Evolutionary conservation across 2,888 invertebrate species (phyloP), one percentile per base, ranked within the genome.

Genomic region (Lasioglossum calceatum): DNA sequence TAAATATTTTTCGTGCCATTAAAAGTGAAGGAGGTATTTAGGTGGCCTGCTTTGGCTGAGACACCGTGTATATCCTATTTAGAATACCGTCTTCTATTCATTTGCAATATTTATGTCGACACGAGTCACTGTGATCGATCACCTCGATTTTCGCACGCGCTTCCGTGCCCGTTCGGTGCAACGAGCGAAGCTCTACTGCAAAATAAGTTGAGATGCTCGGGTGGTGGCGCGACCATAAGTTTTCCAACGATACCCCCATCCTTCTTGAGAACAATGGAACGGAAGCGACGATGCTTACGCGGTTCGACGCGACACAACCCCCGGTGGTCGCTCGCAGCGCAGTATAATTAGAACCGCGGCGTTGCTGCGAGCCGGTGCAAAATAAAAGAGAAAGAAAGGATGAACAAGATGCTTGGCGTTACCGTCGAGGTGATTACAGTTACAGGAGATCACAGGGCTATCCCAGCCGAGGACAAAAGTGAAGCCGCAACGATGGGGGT

Each of bases 401-500:
- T 27, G 27, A 54, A 54, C 4, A 32, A 36, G 36, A 47, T 36
- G n/a, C 50, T 58, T n/a, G 36, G 42, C 70, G 70, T 70, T 39
- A 70, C 70, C 39, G 70, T 44, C n/a, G 67, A 36, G 47, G 81
- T 79, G 42, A 76, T 86, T 87, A 70, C 39, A 78, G 77, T 88
- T 85, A 50, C 84, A 90, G 90, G 88, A 82, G 78, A 73, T 80
- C 80, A 14, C 79, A 39, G 54, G 77, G 74, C 78, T 82, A 79
- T 82, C 84, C 86, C 54, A 77, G 73, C 36, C 72, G 78, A 82
- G 79, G 82, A 81, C 50, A 81, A 19, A 82, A 85, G 78, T 81
- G 79, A 85, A 76, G 79, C 61, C 42, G 72, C 44, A 79, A 88
- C 75, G 78, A 95, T 95, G 95, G 94, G 93, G 90, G 92, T 96